Percentiles rank a stretch among this genome's conserved stretches.
Evolutionary conservation across 2,113 vertebrate species (phyloP).

Genomic region (Paraplagusia blochii): DNA sequence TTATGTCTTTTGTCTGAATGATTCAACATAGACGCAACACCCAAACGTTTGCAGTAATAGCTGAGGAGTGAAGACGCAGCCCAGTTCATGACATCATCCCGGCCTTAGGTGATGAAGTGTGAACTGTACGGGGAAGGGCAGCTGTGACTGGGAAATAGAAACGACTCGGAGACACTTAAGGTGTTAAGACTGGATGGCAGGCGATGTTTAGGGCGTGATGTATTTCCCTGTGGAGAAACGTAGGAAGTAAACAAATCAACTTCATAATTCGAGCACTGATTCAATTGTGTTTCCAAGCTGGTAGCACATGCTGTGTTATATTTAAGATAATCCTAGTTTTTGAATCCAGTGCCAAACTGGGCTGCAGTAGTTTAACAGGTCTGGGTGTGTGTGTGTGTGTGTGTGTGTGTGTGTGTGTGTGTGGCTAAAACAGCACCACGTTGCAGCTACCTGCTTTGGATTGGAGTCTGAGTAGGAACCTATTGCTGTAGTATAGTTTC

Average conservation of each 20-base stretch:
- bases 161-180: constrained; percentile 16
- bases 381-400: too few relatives aligned
- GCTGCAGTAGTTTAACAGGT: constrained; percentile 52
- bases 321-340: constrained; percentile 6
- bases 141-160: constrained; percentile 35
- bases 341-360: constrained; percentile 5
- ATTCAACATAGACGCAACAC: constrained; percentile 19
- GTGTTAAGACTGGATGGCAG: constrained; percentile 21
- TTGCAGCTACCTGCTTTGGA: too few relatives aligned
- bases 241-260: background rate
- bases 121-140: constrained; percentile 51
- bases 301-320: constrained; percentile 2
- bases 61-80: constrained; percentile 15
- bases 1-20: constrained; percentile 12
- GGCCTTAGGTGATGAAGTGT: constrained; percentile 59
- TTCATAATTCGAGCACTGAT: background rate
- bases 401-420: too few relatives aligned
- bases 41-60: constrained; percentile 13
- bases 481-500: too few relatives aligned
- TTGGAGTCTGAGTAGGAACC: too few relatives aligned
- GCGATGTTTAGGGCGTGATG: constrained; percentile 2
- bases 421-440: too few relatives aligned
- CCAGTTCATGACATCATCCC: constrained; percentile 45
- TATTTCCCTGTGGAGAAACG: background rate
- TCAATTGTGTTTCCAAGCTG: background rate